Evolutionary conservation across 2,113 vertebrate species (phyloP).

Genomic region (Rhineura floridana): DNA sequence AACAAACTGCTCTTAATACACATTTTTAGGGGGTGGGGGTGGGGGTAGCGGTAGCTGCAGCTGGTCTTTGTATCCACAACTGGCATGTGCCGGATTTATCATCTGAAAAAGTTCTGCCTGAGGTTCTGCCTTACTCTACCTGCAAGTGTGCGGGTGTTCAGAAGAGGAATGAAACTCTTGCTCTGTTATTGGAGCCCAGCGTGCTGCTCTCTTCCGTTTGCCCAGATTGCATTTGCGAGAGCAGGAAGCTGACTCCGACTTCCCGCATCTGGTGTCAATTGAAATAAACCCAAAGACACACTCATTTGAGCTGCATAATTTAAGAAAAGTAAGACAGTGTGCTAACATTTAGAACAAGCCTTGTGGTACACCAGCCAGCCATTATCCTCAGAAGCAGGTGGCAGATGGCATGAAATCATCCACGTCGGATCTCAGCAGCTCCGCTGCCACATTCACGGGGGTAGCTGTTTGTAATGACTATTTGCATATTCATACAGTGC

Average conservation of each 20-base stretch:
- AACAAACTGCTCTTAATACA: not conserved
- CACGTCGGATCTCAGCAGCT: conserved; percentile 67
- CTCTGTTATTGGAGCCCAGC: not conserved
- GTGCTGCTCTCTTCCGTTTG: conserved; percentile 37
- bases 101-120: too few relatives aligned
- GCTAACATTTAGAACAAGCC: conserved; percentile 70
- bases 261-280: conserved; percentile 64
- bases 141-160: not conserved
- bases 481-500: conserved; percentile 70
- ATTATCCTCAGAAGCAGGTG: conserved; percentile 76
- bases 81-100: not conserved
- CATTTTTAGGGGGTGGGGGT: too few relatives aligned
- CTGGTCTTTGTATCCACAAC: not conserved
- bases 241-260: conserved; percentile 62
- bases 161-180: not conserved
- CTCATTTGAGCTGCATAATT: conserved; percentile 74
- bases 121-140: not conserved
- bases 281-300: conserved; percentile 72
- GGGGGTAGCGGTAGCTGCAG: too few relatives aligned
- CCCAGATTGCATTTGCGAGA: conserved; percentile 53
- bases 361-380: conserved; percentile 63
- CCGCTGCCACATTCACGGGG: conserved; percentile 67
- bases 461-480: conserved; percentile 65
- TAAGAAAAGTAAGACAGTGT: conserved; percentile 69
- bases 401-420: conserved; percentile 77